Conservation (phyloP, 2,888 invertebrate genomes). For the Eubasilissa splendida region DNA sequence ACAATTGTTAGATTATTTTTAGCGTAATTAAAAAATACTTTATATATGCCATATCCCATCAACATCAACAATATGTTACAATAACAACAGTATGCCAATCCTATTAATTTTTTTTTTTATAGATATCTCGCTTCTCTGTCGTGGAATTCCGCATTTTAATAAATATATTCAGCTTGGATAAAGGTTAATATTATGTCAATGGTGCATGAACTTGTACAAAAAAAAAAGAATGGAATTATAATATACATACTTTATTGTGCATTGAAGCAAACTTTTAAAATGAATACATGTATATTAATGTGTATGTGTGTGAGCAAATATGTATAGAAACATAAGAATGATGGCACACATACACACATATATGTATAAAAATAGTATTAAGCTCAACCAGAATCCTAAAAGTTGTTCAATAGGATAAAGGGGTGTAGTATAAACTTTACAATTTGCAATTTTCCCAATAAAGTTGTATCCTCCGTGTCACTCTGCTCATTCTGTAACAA, state of each 20-base stretch:
- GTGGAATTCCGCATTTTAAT: too few species aligned
- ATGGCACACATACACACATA: slow-evolving; percentile 41
- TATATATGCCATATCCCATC: too few species aligned
- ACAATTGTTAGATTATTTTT: too few species aligned
- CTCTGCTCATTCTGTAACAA: slow-evolving; percentile 56
- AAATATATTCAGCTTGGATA: too few species aligned
- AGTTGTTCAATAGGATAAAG: slow-evolving; percentile 44
- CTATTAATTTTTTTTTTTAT: too few species aligned
- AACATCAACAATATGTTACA: too few species aligned
- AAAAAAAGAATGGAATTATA: slow-evolving; percentile 35
- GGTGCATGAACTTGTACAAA: background rate
- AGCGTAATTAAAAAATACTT: too few species aligned
- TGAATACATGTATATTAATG: slow-evolving; percentile 45
- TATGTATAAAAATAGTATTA: slow-evolving; percentile 49
- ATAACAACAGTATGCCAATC: too few species aligned
- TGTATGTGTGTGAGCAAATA: slow-evolving; percentile 43
- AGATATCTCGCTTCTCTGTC: too few species aligned
- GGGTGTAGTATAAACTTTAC: slow-evolving; percentile 42
- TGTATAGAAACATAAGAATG: slow-evolving; percentile 30
- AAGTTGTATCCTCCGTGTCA: slow-evolving; percentile 49
- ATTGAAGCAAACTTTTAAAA: slow-evolving; percentile 45
- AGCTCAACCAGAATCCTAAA: slow-evolving; percentile 49
- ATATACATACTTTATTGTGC: slow-evolving; percentile 56
- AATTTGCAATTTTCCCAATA: slow-evolving; percentile 49
- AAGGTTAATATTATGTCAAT: too few species aligned